Evolutionary conservation across 1,140 invertebrate species (phyloP).

Genomic region (Nymphalis io): DNA sequence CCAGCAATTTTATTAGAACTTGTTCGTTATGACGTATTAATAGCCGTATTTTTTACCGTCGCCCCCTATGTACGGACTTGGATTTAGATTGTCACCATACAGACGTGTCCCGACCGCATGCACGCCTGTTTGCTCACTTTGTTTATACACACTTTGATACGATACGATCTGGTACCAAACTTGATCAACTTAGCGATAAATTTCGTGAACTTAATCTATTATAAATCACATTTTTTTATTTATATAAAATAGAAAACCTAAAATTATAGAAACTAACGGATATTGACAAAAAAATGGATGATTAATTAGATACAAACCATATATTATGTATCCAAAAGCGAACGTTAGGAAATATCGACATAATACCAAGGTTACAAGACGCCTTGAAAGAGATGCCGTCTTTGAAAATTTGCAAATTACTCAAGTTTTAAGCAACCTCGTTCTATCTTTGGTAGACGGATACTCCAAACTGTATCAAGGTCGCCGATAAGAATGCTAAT

Average conservation of each 20-base stretch:
- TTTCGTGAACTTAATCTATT: neutral
- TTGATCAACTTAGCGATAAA: slow-evolving; percentile 3
- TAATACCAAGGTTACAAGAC: slow-evolving; percentile 1
- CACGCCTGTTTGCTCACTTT: slow-evolving; percentile 25
- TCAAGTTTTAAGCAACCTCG: slow-evolving; percentile 14
- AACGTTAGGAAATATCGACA: slow-evolving; percentile 1
- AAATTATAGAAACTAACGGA: neutral
- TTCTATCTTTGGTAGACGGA: slow-evolving; percentile 9
- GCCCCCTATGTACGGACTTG: slow-evolving; percentile 9
- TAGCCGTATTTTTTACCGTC: neutral
- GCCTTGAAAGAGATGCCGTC: slow-evolving; percentile 4
- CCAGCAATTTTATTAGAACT: too few species aligned
- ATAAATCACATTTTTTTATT: neutral
- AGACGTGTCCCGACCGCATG: slow-evolving; percentile 13
- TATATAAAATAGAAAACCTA: neutral
- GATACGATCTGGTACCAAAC: slow-evolving; percentile 22
- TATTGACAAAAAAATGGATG: neutral
- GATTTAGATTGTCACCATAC: slow-evolving; percentile 12
- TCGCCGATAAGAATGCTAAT: slow-evolving; percentile 3
- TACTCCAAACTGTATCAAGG: neutral
- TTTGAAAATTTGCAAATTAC: slow-evolving; percentile 7
- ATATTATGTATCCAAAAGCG: neutral
- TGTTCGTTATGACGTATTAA: neutral
- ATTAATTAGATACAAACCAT: too few species aligned
- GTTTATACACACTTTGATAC: slow-evolving; percentile 18